These are phyloP conservation scores for Melieria omissa DNA, from an alignment of 2,888 invertebrate genomes.

Conservation along the genomic window DNA sequence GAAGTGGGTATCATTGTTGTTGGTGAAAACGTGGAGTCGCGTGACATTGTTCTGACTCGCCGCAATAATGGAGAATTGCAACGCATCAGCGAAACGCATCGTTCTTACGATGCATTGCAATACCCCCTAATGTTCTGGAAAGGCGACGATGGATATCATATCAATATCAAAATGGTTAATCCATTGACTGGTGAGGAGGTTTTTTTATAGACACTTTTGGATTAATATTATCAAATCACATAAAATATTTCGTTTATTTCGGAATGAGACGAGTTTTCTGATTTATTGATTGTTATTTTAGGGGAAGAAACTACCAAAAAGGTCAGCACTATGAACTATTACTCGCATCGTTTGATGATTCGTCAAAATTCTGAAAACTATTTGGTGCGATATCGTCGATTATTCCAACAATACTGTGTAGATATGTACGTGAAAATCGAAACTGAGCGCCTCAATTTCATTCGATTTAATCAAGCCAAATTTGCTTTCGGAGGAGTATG, in stretches of 20 bases:
- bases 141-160: conserved; percentile 35
- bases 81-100: conserved; percentile 50
- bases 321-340: conserved; percentile 19
- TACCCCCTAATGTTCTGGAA: conserved; percentile 54
- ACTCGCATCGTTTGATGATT: conserved; percentile 14
- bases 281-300: conserved; percentile 1
- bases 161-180: conserved; percentile 30
- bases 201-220: too few species aligned
- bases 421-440: conserved; percentile 17
- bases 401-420: conserved; percentile 3
- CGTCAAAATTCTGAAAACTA: conserved; percentile 10
- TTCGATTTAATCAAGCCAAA: conserved; percentile 6
- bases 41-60: conserved; percentile 55
- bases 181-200: conserved; percentile 5
- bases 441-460: neutral
- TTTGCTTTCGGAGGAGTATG: conserved; percentile 19
- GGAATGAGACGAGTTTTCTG: too few species aligned
- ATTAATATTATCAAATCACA: too few species aligned
- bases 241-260: too few species aligned
- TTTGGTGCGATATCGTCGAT: neutral
- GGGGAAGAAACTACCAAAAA: conserved; percentile 15
- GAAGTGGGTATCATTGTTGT: conserved; percentile 61
- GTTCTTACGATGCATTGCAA: conserved; percentile 43
- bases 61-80: conserved; percentile 44
- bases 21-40: conserved; percentile 52